Percentiles rank a stretch among this genome's conserved stretches.
phyloP scores from a whole-genome alignment of 2,113 vertebrate genomes.

The Megaptera novaeangliae region DNA sequence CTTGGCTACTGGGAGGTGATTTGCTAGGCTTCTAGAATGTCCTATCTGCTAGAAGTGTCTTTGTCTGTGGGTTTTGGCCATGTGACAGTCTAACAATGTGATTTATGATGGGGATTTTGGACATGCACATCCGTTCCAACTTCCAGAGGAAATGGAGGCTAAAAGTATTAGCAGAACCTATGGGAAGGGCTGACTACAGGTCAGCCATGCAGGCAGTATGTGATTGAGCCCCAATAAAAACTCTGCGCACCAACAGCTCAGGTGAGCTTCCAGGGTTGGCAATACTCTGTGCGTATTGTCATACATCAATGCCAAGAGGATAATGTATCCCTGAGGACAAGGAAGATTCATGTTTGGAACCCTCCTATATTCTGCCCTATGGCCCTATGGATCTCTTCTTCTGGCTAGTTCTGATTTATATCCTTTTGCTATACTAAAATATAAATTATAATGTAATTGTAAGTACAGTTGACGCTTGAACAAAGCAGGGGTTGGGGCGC shows the following conservation, averaged over 20 bases:
- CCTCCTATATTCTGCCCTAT: neutral
- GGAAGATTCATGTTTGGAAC: neutral
- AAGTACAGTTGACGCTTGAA: neutral
- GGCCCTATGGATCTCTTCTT: neutral
- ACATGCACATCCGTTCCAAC: neutral
- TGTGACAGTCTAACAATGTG: neutral
- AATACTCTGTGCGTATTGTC: too few species aligned
- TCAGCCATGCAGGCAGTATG: neutral
- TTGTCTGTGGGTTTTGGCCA: neutral
- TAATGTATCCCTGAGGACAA: neutral
- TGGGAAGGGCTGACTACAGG: neutral
- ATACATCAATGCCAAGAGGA: neutral
- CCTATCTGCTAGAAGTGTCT: neutral
- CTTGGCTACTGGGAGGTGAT: neutral
- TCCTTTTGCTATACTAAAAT: neutral
- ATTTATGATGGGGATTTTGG: neutral
- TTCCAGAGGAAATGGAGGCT: neutral
- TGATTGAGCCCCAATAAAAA: neutral
- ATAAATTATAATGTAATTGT: neutral
- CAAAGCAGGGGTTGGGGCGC: neutral
- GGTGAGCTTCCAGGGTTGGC: neutral
- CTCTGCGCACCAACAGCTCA: neutral
- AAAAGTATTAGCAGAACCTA: neutral
- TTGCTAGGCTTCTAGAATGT: neutral
- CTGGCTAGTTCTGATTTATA: neutral